phyloP scores from a whole-genome alignment of 2,888 invertebrate species.

The Tipula confusa region DNA sequence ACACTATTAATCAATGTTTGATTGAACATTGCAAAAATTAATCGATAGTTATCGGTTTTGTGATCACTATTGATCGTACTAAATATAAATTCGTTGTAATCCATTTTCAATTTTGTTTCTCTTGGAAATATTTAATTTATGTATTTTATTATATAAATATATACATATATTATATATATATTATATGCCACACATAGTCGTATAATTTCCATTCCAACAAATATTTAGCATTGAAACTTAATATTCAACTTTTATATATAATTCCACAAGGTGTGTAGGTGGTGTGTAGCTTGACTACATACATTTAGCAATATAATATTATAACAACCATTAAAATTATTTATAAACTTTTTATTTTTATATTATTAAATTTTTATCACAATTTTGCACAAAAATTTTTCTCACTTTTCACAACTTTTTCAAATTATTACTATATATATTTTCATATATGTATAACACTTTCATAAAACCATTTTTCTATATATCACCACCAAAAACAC shows the following conservation, averaged over 20 bases:
- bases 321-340: background rate
- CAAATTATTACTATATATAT: background rate
- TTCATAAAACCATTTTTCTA: background rate
- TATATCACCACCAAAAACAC: background rate
- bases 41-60: background rate
- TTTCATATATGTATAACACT: background rate
- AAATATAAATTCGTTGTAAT: background rate
- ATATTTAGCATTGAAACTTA: conserved; percentile 25
- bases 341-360: background rate
- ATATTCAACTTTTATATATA: conserved; percentile 20
- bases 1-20: background rate
- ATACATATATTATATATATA: background rate
- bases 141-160: background rate
- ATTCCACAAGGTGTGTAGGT: conserved; percentile 25
- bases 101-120: background rate
- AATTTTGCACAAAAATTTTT: conserved; percentile 5
- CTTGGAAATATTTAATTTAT: background rate
- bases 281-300: background rate
- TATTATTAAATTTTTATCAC: background rate
- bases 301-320: background rate
- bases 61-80: background rate
- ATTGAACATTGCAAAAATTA: background rate
- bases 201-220: background rate
- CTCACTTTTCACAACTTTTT: background rate
- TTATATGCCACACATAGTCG: too few relatives aligned